Conservation (phyloP, 1,140 invertebrate species). For the Aradophagus sp. region DNA sequence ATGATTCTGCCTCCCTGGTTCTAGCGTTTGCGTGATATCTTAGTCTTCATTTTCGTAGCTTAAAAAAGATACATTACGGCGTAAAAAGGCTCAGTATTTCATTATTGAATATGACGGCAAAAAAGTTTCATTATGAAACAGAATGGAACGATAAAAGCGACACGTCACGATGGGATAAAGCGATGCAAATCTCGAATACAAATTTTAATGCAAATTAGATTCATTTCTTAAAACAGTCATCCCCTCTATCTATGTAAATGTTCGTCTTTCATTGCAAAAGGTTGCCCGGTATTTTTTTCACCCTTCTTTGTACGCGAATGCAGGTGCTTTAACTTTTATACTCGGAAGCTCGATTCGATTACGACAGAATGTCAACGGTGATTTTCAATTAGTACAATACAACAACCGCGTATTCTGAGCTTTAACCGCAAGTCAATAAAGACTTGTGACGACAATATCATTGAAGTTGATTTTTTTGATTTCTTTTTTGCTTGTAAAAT, state of each 20-base stretch:
- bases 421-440: no score
- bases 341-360: no score
- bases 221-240: slow-evolving; percentile 45
- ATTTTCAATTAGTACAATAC: no score
- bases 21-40: slow-evolving; percentile 12
- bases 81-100: slow-evolving; percentile 14
- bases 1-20: slow-evolving; percentile 8
- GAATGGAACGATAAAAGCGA: slow-evolving; percentile 40
- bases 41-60: slow-evolving; percentile 17
- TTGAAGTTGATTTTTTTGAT: no score
- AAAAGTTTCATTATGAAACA: slow-evolving; percentile 38
- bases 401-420: no score
- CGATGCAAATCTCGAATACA: slow-evolving; percentile 40
- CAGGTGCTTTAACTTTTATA: no score
- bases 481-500: no score
- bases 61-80: slow-evolving; percentile 23
- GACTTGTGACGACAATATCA: no score
- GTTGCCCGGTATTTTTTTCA: slow-evolving; percentile 9
- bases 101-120: slow-evolving; percentile 27
- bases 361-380: no score
- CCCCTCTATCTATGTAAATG: slow-evolving; percentile 41
- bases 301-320: background rate
- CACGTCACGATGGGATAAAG: slow-evolving; percentile 32
- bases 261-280: slow-evolving; percentile 19
- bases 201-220: slow-evolving; percentile 48